These are phyloP conservation scores for Tiphia femorata DNA, from an alignment of 2,888 invertebrate genomes.

Conservation along the genomic window DNA sequence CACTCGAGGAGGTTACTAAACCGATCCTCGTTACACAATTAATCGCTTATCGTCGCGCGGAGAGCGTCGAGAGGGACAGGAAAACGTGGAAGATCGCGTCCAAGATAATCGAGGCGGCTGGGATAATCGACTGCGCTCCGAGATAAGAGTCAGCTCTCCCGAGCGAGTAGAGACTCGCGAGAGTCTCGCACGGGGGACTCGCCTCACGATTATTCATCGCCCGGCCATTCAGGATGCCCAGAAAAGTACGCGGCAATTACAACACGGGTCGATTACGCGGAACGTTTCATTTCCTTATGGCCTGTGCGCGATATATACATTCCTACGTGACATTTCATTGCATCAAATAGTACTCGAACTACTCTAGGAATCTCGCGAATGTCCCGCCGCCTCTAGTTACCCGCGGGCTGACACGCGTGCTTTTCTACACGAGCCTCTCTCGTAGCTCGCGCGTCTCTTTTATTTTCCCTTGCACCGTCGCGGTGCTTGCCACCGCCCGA, in stretches of 20 bases:
- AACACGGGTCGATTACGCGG: slow-evolving; percentile 26
- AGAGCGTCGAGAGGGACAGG: neutral
- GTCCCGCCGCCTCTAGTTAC: slow-evolving; percentile 11
- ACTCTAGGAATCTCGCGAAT: slow-evolving; percentile 39
- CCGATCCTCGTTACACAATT: no score
- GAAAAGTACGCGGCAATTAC: neutral
- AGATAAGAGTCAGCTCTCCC: neutral
- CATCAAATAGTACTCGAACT: slow-evolving; percentile 32
- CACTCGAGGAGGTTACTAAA: no score
- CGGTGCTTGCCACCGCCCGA: neutral
- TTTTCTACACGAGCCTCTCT: slow-evolving; percentile 18
- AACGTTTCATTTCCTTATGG: slow-evolving; percentile 42
- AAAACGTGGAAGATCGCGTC: no score
- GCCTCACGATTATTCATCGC: neutral
- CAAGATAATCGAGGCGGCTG: no score
- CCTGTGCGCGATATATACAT: slow-evolving; percentile 40
- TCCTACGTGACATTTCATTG: slow-evolving; percentile 38
- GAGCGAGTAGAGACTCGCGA: neutral
- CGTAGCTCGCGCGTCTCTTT: slow-evolving; percentile 21
- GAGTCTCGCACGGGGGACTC: neutral
- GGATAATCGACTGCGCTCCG: no score
- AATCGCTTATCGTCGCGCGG: no score
- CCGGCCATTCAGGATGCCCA: neutral
- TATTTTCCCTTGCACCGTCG: slow-evolving; percentile 17
- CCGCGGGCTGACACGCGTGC: slow-evolving; percentile 18